Evolutionary conservation across 2,113 vertebrate species (phyloP), one percentile per base, ranked within the genome.

Genomic region (Climacteris rufus): DNA sequence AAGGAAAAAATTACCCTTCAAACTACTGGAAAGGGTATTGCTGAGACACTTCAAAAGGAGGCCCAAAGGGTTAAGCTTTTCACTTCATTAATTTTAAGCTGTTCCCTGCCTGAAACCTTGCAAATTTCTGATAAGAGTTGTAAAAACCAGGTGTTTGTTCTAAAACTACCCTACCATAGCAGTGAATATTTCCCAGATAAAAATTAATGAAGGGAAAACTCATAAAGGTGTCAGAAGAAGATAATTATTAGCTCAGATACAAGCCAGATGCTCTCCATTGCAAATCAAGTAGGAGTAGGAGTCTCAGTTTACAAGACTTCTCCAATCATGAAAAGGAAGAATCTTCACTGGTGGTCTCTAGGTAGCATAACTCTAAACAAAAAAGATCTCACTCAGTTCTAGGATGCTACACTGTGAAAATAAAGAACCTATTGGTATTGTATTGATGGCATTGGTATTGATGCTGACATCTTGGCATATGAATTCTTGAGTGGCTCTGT

Each of bases 71-170:
- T 97, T 86, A 92, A 95, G 87, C 30, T 88, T 88, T 93, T 92
- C 77, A 68, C 79, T 90, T 90, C 80, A 91, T 94, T 96, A 97
- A 95, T 72, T 96, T 71, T 97, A 95, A 96, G 72, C 89, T 94
- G 53, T 81, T 97, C 95, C 85, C 84, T 96, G 79, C 35, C 83
- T 86, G 94, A 96, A 97, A 96, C 74, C 85, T 94, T 94, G 82
- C 94, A 92, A 68, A 92, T 96, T 96, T 97, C 93, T 91, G 72
- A 91, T 95, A 97, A 95, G 82, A 97, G 84, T 97, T 97, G 94
- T 97, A 97, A 97, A 98, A 97, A 96, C 42, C 96, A 97, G 93
- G 94, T 98, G 95, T 96, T 98, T 98, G 83, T 97, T 98, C 96
- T 97, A 97, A 97, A 98, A 96, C 89, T 93, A 93, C 69, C 92